Percentiles rank a stretch among this genome's conserved stretches.
phyloP scores from a whole-genome alignment of 2,888 invertebrate genomes.

The Ophraella communa region DNA sequence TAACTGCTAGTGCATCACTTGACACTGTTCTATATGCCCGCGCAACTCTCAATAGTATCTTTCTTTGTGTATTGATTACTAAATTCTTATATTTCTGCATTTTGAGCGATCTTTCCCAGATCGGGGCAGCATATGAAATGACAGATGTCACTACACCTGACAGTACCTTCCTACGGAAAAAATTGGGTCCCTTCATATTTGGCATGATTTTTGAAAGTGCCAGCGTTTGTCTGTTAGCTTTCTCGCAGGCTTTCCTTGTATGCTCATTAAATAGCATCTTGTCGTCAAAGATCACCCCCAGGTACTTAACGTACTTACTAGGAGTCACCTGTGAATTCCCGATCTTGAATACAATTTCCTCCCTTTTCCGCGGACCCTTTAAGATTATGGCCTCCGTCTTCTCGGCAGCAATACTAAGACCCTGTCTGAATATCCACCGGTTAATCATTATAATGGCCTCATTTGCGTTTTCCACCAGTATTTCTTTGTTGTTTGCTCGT shows the following conservation, averaged over 20 bases:
- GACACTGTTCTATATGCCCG: no score
- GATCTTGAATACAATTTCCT: background rate
- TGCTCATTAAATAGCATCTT: background rate
- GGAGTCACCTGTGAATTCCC: background rate
- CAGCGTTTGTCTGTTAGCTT: background rate
- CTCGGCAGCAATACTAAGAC: background rate
- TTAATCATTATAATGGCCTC: background rate
- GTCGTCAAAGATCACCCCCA: background rate
- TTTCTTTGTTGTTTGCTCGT: background rate
- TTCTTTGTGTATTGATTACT: no score
- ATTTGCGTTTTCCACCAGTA: background rate
- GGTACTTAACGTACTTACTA: no score
- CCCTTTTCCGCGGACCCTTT: background rate
- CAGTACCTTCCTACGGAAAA: no score
- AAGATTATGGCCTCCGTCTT: background rate
- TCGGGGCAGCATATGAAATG: no score
- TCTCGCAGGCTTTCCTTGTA: slow-evolving; percentile 1
- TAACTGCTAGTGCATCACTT: no score
- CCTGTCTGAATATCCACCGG: background rate
- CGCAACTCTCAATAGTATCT: no score
- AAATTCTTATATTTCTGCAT: no score
- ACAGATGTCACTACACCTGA: no score
- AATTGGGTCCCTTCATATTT: background rate
- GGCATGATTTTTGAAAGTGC: background rate
- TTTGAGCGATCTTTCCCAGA: no score